Base-by-base conservation (phyloP, 2,113 vertebrate species). In the Syrmaticus mikado region DNA sequence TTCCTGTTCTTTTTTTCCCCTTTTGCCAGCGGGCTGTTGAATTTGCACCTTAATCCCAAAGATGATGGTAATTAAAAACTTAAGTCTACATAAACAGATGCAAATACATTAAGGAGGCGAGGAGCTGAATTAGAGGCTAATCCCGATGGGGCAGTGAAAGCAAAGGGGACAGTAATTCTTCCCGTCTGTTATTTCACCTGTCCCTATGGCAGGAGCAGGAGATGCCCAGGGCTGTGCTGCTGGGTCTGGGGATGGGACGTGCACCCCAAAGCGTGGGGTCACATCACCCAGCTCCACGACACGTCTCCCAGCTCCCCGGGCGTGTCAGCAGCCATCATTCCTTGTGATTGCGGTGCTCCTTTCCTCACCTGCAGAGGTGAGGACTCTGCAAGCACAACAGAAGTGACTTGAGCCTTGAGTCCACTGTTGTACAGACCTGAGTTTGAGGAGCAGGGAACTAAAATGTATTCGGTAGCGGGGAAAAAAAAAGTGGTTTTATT, bases 41-140 rank as follows among this genome's bases (percentile, higher is more conserved):
- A 90, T 65, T 94, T 90, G 75, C 61, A 94, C 76, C 85, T 91
- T 95, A 94, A 96, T 94, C 82, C 76, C 30, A 21, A 64, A 90
- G 82, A 94, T 68, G 70, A 78, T 86, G 76, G 76, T 76, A 91
- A 94, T 97, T 96, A 91, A 92, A 95, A 96, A 85, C 68, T 58
- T 94, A 93, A 94, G 74, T 95, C 94, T 90, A 62, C 58, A 84
- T 58, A 92, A 92, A 84, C 65, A 88, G 80, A 85, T 94, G 72
- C 90, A 94, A 79, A 94, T 97, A 90, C 89, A 94, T 89, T 87
- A 87, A 85, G 45, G 85, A 92, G 68, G 73, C 76, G 72, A 65
- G 91, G 91, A 68, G 48, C 91, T 94, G 82, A 83, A 90, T 94
- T 94, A 94, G 70, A 86, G 57, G 61, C 85, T 95, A 93, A 96